Base-by-base conservation (phyloP, 1,140 invertebrate species). In the Solenopsis fugax region DNA sequence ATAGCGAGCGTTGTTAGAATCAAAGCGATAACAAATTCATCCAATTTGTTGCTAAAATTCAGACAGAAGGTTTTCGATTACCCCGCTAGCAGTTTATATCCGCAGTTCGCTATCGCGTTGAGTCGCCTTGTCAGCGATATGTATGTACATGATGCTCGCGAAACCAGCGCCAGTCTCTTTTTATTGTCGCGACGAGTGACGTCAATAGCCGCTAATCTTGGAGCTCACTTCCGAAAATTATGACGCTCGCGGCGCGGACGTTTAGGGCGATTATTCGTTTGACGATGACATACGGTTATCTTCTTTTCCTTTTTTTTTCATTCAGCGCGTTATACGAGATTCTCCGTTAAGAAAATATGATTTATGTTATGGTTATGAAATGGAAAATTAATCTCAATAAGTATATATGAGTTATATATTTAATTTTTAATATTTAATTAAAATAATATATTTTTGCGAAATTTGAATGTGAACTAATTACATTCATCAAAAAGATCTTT, bases 161-260 rank as follows among this genome's bases (percentile, higher is more conserved):
- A 77, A 81, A 89, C 48, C 34, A 9, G 58, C 80, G 65, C 34
- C 21, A 69, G 75, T 88, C 58, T 58, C 84, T 87, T 90, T 90
- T 90, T 90, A 90, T 90, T 90, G 88, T 90, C 81, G 75, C 81
- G 73, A 69, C 45, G 10, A 69, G 54, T 90, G 89, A 90, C 89
- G 89, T 90, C 89, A 90, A 90, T 90, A 67, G 72, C 78, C 80
- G 84, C 89, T 90, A 88, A 90, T 90, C 88, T 88, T 87, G 71
- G 89, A 52, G 56, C 75, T 90, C 76, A 88, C 78, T 90, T 90
- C 81, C 76, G 88, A 90, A 90, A 90, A 90, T 90, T 85, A 90
- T 86, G 76, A 86, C 85, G 85, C 58, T 71, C 34, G 58, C 50
- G 50, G n/a, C 54, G 24, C 72, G 52, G 9, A 50, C 78, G 54